phyloP scores from a whole-genome alignment of 92 coral and sea anemone genomes.

The Zoanthus sansibaricus region DNA sequence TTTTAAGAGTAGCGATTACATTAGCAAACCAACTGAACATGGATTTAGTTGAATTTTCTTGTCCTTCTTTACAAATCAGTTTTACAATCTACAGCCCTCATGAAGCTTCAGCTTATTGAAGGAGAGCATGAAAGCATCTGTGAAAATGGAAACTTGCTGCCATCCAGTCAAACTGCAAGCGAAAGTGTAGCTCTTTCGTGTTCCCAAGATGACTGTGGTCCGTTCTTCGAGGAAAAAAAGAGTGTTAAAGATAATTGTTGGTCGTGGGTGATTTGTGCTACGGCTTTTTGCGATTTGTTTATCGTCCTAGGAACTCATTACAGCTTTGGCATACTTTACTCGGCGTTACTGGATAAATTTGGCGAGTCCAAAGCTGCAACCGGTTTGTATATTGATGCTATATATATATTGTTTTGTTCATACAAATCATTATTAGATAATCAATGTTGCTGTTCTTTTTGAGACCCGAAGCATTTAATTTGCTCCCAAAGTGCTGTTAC shows the following conservation, averaged over 20 bases:
- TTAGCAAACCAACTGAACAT: no score
- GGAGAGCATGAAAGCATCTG: constrained; percentile 18
- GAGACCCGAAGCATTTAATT: no score
- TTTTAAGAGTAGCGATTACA: no score
- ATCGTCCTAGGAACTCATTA: constrained; percentile 93
- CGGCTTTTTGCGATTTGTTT: constrained; percentile 90
- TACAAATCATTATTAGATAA: no score
- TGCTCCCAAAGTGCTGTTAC: no score
- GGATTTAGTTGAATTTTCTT: no score
- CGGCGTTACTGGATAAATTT: constrained; percentile 86
- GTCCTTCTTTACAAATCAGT: background rate
- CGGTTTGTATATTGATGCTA: constrained; percentile 61
- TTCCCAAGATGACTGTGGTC: background rate
- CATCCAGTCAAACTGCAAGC: background rate
- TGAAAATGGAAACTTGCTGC: constrained; percentile 16
- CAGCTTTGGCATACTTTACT: constrained; percentile 88
- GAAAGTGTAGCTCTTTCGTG: background rate
- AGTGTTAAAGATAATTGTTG: constrained; percentile 76
- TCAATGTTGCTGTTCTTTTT: no score
- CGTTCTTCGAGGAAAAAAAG: background rate
- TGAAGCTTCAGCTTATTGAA: constrained; percentile 15
- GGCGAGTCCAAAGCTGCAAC: constrained; percentile 85
- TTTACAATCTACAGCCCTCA: background rate
- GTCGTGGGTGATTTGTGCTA: constrained; percentile 96
- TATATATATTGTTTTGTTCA: background rate